These are phyloP conservation scores for Drosophila melanogaster DNA, from an alignment of 1,140 invertebrate genomes.

Conservation along the genomic window DNA sequence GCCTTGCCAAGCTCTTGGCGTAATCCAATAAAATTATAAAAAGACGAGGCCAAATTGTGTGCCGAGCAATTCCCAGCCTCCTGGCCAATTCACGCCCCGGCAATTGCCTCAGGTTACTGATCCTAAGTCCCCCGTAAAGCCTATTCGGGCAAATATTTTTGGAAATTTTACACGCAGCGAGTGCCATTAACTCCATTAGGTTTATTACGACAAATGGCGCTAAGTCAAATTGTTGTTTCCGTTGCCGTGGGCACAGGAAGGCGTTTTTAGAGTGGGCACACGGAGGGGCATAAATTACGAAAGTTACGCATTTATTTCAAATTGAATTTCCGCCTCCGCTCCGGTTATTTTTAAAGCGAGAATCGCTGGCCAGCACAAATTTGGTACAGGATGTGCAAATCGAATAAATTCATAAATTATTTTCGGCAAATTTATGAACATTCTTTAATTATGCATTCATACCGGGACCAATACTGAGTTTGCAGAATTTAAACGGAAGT, in stretches of 20 bases:
- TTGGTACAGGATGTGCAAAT: conserved; percentile 43
- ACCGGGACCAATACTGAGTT: conserved; percentile 7
- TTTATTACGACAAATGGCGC: conserved; percentile 68
- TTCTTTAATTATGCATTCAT: conserved; percentile 29
- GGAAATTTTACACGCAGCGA: conserved; percentile 59
- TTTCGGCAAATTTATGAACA: conserved; percentile 14
- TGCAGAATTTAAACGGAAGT: conserved; percentile 14
- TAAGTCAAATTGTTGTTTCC: conserved; percentile 71
- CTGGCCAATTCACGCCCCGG: conserved; percentile 9
- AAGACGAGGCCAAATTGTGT: conserved; percentile 51
- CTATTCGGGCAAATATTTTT: conserved; percentile 58
- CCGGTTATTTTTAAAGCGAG: conserved; percentile 38
- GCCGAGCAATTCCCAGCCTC: conserved; percentile 1
- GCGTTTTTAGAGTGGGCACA: conserved; percentile 18
- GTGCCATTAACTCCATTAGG: conserved; percentile 66
- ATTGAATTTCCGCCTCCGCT: conserved; percentile 63
- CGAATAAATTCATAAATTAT: conserved; percentile 42
- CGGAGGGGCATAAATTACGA: conserved; percentile 60
- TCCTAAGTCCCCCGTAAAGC: conserved; percentile 4
- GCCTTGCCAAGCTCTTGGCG: conserved; percentile 1
- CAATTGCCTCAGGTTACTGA: conserved; percentile 2
- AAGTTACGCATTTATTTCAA: conserved; percentile 65
- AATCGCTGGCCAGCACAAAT: conserved; percentile 26
- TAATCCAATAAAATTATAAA: conserved; percentile 59
- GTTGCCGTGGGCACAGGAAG: conserved; percentile 15